Base-by-base conservation (phyloP, 2,797 vertebrate species). In the Selene dorsalis region DNA sequence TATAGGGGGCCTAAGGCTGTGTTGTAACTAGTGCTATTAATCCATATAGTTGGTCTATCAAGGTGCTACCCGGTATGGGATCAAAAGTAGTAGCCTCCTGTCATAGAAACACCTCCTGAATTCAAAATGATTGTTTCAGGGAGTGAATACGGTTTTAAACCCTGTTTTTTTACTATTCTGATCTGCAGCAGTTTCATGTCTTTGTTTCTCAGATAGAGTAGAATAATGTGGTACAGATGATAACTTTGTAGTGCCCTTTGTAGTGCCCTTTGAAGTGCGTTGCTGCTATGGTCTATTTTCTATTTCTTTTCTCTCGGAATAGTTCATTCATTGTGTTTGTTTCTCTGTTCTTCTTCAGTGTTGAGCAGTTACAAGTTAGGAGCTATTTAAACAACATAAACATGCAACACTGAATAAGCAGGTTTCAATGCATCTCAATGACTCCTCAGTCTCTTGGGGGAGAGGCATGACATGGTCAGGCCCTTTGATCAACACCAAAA, bases 1-100 rank as follows among this genome's bases (percentile, higher is more conserved):
- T 93, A 90, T 85, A 93, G 91, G 90, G 87, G 90, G 89, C 93
- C 92, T 83, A 66, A 48, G 93, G 94, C 92, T 88, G 89, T 87
- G 83, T 89, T 92, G 93, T 94, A 95, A 94, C 93, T 89, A 92
- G 92, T 91, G 92, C 93, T 94, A 95, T 96, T 95, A 95, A 95
- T 96, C 94, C 94, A 95, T 93, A 95, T 93, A 88, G 93, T 93
- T 92, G 92, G 89, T 90, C 89, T 92, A 94, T 94, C 92, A 92
- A 93, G 89, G 88, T 91, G 86, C 87, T 84, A 53, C 82, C 61
- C 78, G 77, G 77, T 87, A 87, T 87, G 79, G 73, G 73, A 91
- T 92, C 92, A 90, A 90, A 89, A 85, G 79, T 39, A 91, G 84
- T 70, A 66, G 77, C 79, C 82, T 74, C 84, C 83, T 90, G 88